Percentiles rank a stretch among this genome's conserved stretches.
These are phyloP conservation scores for Paramormyrops hopkinsi DNA, from an alignment of 2,797 vertebrate genomes.

Conservation along the genomic window DNA sequence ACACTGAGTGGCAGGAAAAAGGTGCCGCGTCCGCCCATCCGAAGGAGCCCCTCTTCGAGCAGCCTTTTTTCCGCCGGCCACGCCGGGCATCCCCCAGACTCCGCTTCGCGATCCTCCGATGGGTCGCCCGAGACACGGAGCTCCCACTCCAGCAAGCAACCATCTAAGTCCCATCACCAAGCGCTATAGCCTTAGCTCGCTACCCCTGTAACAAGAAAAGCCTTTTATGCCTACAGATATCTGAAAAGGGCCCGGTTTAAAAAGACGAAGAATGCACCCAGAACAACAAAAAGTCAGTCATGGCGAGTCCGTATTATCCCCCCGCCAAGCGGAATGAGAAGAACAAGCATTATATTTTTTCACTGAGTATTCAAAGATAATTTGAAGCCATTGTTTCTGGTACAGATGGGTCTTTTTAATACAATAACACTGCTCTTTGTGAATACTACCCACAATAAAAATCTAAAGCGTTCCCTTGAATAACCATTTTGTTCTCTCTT, in stretches of 20 bases:
- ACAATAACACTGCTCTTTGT: constrained; percentile 99
- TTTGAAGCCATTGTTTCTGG: constrained; percentile 99
- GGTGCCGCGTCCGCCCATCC: constrained; percentile 39
- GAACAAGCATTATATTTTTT: constrained; percentile 99
- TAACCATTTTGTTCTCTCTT: constrained; percentile 99
- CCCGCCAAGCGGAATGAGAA: constrained; percentile 89
- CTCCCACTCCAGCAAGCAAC: constrained; percentile 55
- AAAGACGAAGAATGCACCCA: constrained; percentile 95
- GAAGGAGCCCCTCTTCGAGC: constrained; percentile 35
- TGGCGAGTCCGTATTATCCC: constrained; percentile 85
- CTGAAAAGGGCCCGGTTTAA: constrained; percentile 93
- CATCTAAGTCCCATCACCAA: constrained; percentile 42
- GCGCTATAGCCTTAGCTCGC: constrained; percentile 46
- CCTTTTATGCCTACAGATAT: constrained; percentile 92
- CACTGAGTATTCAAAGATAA: constrained; percentile 99
- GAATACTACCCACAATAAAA: constrained; percentile 97
- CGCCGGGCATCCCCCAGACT: constrained; percentile 45
- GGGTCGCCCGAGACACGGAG: constrained; percentile 60
- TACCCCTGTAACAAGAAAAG: constrained; percentile 89
- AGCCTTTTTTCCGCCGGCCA: constrained; percentile 42
- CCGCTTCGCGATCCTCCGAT: constrained; percentile 51
- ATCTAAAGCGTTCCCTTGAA: constrained; percentile 99
- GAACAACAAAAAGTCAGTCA: constrained; percentile 99
- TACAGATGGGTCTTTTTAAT: constrained; percentile 99
- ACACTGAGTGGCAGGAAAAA: constrained; percentile 76